Evolutionary conservation across 2,797 vertebrate species (phyloP).

Genomic region (Gobio occitaniae): DNA sequence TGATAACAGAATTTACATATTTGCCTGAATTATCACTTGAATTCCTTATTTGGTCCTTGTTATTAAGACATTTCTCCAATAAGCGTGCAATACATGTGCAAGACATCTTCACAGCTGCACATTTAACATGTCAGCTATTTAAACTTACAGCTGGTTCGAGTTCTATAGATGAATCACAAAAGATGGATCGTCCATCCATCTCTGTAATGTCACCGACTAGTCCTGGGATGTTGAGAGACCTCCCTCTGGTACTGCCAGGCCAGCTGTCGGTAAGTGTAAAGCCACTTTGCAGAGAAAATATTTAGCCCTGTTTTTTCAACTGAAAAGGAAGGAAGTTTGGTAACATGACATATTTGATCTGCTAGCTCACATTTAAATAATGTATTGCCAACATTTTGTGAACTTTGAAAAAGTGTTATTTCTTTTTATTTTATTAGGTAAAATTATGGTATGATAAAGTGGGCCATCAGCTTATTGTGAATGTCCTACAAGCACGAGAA

Average conservation of each 20-base stretch:
- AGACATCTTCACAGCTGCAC: slow-evolving; percentile 1
- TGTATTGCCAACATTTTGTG: not conserved
- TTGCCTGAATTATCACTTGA: not conserved
- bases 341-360: not conserved
- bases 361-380: not conserved
- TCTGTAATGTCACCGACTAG: slow-evolving; percentile 98
- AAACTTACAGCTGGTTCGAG: slow-evolving; percentile 86
- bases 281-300: not conserved
- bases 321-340: not conserved
- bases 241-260: slow-evolving; percentile 92
- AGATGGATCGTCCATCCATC: slow-evolving; percentile 97
- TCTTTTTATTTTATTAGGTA: slow-evolving; percentile 76
- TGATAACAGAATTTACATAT: not conserved
- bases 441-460: slow-evolving; percentile 99
- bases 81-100: not conserved
- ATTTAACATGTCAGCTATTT: not conserved
- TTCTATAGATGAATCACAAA: slow-evolving; percentile 96
- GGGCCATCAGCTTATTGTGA: slow-evolving; percentile 96
- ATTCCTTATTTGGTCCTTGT: not conserved
- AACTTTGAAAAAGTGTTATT: not conserved
- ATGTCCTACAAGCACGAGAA: slow-evolving; percentile 97
- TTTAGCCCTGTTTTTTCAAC: not conserved
- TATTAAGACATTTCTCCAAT: not conserved
- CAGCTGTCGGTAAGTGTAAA: slow-evolving; percentile 90
- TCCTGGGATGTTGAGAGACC: slow-evolving; percentile 91